phyloP scores from a whole-genome alignment of 2,888 invertebrate species.

The Harpalus rubripes region DNA sequence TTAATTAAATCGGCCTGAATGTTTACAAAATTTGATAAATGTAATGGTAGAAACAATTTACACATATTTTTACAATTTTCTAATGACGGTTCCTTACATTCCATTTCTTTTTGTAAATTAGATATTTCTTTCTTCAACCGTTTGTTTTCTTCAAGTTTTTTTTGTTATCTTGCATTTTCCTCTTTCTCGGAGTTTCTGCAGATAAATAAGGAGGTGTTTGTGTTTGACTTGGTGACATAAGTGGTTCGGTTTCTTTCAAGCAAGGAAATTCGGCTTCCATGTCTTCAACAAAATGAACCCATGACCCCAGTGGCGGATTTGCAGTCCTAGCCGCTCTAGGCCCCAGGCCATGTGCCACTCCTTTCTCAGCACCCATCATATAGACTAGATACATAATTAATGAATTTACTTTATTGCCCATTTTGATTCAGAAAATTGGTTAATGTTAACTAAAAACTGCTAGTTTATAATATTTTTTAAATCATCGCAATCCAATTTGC shows the following conservation, averaged over 20 bases:
- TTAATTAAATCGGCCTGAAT: conserved; percentile 28
- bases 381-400: too few relatives aligned
- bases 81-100: neutral
- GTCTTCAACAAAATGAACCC: neutral
- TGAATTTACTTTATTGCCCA: too few relatives aligned
- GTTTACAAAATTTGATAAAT: conserved; percentile 50
- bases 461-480: too few relatives aligned
- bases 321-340: too few relatives aligned
- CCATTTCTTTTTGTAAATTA: neutral
- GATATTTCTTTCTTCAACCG: neutral
- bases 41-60: conserved; percentile 26
- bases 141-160: neutral
- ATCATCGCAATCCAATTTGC: too few relatives aligned
- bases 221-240: neutral
- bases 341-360: too few relatives aligned
- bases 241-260: neutral
- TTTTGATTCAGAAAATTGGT: too few relatives aligned
- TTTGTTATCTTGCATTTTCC: neutral
- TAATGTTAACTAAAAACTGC: too few relatives aligned
- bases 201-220: neutral
- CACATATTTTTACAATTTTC: neutral
- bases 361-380: too few relatives aligned
- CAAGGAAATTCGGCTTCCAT: neutral
- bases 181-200: neutral
- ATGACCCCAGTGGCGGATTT: too few relatives aligned